These are phyloP conservation scores for Micoletzkya japonica DNA, from an alignment of 2,888 invertebrate species.

Conservation along the genomic window DNA sequence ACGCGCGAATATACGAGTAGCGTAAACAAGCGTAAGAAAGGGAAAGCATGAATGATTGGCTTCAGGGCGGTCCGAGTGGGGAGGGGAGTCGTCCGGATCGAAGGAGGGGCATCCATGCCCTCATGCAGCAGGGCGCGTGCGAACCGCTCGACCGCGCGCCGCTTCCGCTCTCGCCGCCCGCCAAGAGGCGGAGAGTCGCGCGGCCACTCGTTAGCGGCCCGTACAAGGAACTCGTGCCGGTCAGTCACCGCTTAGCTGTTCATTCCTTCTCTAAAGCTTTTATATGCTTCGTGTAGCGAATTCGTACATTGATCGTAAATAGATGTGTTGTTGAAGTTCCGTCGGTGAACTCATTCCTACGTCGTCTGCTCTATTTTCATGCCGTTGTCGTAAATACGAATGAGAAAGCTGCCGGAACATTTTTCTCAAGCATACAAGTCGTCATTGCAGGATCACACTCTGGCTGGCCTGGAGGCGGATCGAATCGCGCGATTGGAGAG, in stretches of 20 bases:
- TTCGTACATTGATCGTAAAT: neutral
- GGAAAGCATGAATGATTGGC: too few relatives aligned
- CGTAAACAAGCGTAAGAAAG: too few relatives aligned
- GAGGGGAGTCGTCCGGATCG: conserved; percentile 1
- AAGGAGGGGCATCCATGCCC: conserved; percentile 6
- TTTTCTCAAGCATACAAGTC: neutral
- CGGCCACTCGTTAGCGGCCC: conserved; percentile 17
- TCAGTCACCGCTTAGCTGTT: neutral
- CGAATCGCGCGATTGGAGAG: conserved; percentile 11
- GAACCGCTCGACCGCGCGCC: neutral
- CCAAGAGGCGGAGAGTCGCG: conserved; percentile 20
- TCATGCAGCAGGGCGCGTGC: conserved; percentile 12
- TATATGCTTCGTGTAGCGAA: neutral
- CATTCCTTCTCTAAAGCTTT: neutral
- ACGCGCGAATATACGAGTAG: too few relatives aligned
- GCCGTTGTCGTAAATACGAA: neutral
- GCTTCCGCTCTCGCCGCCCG: conserved; percentile 23
- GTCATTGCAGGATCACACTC: conserved; percentile 11
- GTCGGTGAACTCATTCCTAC: too few relatives aligned
- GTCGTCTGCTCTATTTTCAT: neutral
- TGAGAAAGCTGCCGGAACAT: too few relatives aligned
- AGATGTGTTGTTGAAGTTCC: neutral
- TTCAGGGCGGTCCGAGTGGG: too few relatives aligned
- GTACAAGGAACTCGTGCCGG: conserved; percentile 23
- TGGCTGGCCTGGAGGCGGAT: neutral